phyloP scores from a whole-genome alignment of 2,797 vertebrate genomes.

The Xenops minutus region DNA sequence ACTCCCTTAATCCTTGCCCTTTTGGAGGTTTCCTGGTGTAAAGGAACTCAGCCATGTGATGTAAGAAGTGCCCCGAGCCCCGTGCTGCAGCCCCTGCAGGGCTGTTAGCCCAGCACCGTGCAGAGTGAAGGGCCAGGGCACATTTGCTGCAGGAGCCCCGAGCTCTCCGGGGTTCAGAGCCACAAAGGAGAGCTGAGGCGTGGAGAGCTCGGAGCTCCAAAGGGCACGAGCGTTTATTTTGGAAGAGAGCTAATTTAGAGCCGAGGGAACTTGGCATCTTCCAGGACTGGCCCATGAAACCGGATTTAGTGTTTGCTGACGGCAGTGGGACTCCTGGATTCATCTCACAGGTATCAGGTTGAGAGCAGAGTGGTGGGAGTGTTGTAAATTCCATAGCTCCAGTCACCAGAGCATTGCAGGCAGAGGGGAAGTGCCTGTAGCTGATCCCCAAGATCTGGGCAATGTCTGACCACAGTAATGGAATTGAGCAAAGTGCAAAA shows the following conservation, averaged over 20 bases:
- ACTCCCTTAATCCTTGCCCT: neutral
- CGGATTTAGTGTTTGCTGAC: neutral
- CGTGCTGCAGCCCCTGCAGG: too few species aligned
- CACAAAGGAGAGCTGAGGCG: rapidly evolving
- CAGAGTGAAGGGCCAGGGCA: neutral
- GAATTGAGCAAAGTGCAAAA: neutral
- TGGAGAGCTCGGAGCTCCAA: neutral
- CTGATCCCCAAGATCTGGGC: neutral
- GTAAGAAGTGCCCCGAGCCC: neutral
- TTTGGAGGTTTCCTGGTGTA: neutral
- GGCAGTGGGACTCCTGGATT: neutral
- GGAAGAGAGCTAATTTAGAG: neutral
- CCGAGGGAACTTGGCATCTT: neutral
- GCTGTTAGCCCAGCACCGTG: neutral
- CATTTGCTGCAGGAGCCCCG: neutral
- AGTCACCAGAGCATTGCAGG: neutral
- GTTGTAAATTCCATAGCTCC: neutral
- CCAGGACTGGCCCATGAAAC: neutral
- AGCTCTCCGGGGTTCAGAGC: neutral
- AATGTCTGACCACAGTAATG: neutral
- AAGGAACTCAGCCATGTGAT: neutral
- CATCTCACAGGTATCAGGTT: neutral
- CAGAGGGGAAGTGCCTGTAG: neutral
- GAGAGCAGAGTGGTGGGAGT: neutral
- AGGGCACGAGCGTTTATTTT: neutral